phyloP scores from a whole-genome alignment of 2,113 vertebrate species.

The Promerops cafer region DNA sequence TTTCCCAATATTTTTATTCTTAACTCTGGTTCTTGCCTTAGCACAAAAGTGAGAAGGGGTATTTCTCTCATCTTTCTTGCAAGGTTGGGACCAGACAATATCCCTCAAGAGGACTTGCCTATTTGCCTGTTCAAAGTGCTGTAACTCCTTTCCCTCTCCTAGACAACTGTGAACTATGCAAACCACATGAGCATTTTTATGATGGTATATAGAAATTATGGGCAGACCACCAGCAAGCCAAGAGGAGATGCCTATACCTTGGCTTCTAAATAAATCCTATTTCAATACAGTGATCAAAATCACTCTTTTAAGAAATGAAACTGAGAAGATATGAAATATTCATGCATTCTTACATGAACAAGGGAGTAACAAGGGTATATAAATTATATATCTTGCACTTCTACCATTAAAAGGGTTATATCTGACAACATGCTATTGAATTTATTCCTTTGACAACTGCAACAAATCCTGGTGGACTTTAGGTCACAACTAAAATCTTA shows the following conservation, averaged over 20 bases:
- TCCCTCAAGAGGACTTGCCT: background rate
- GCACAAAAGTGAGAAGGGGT: background rate
- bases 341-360: background rate
- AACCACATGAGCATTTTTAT: background rate
- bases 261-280: background rate
- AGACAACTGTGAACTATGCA: background rate
- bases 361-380: background rate
- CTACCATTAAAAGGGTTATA: background rate
- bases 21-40: background rate
- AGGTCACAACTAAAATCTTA: background rate
- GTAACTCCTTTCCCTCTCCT: background rate
- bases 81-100: background rate
- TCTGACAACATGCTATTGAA: background rate
- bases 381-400: background rate
- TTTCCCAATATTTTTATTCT: accelerated
- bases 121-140: background rate
- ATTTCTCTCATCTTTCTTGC: background rate
- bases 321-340: background rate
- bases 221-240: background rate
- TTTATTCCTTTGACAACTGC: background rate
- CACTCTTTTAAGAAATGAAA: background rate
- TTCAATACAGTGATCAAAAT: background rate
- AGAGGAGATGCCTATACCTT: background rate
- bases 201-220: background rate
- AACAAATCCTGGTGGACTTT: background rate